phyloP scores from a whole-genome alignment of 1,140 invertebrate species.

The Adelges cooleyi region DNA sequence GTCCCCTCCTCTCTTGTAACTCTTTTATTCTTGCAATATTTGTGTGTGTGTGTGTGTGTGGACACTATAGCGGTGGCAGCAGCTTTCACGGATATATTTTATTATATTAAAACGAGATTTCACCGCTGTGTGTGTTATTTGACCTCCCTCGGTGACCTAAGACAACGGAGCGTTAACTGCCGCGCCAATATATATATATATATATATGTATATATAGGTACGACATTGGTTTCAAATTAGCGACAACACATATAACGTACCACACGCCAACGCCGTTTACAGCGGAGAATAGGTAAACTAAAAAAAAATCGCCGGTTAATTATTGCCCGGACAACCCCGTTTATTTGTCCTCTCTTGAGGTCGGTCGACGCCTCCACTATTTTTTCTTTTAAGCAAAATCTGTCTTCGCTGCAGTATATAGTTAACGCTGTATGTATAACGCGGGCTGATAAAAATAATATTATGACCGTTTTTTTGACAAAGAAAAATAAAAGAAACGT shows the following conservation, averaged over 20 bases:
- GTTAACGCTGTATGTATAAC: no score
- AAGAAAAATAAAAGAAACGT: no score
- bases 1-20: neutral
- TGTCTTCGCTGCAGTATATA: no score
- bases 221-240: conserved; percentile 27
- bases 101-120: conserved; percentile 18
- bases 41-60: neutral
- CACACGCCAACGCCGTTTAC: neutral
- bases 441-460: no score
- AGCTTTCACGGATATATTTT: conserved; percentile 15
- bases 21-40: no score
- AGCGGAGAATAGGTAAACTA: neutral
- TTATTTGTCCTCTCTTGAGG: no score
- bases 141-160: neutral
- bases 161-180: neutral
- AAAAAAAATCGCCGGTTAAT: conserved; percentile 3
- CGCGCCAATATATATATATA: neutral
- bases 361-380: no score
- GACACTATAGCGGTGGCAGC: neutral
- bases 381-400: no score
- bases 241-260: neutral
- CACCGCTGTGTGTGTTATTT: conserved; percentile 1
- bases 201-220: no score
- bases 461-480: no score
- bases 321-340: neutral